A percentile compares a stretch with the other conserved stretches of the same genome.
phyloP scores from a whole-genome alignment of 2,797 vertebrate species.

The Muscicapa striata region DNA sequence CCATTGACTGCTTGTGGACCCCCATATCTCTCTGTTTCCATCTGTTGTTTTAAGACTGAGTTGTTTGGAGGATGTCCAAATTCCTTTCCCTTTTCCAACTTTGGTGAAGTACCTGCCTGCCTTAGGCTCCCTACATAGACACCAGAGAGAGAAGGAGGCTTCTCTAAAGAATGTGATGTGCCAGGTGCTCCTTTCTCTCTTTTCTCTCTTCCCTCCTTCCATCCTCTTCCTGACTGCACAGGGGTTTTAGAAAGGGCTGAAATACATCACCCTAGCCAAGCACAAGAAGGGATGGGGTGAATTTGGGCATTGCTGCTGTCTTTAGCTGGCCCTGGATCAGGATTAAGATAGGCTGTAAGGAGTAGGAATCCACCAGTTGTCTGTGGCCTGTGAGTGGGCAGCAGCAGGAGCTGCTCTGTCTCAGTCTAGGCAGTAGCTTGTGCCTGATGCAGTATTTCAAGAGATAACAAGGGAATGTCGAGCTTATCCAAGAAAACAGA shows the following conservation, averaged over 20 bases:
- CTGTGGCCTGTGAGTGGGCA: background rate
- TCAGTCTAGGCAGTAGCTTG: conserved; percentile 37
- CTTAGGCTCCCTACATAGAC: background rate
- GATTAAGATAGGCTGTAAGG: background rate
- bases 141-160: background rate
- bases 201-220: background rate
- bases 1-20: conserved; percentile 53
- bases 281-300: background rate
- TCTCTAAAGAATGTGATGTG: background rate
- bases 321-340: background rate
- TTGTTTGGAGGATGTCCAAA: conserved; percentile 64
- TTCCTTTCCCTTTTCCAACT: conserved; percentile 13
- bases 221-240: background rate
- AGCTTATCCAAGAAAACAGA: conserved; percentile 62
- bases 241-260: background rate
- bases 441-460: conserved; percentile 74
- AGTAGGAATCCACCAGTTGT: background rate
- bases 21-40: conserved; percentile 44
- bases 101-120: conserved; percentile 42
- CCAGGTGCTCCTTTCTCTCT: background rate
- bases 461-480: conserved; percentile 71
- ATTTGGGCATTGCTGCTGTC: background rate
- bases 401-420: conserved; percentile 7
- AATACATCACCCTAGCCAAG: background rate
- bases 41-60: conserved; percentile 64